These are phyloP conservation scores for Chloropsis cyanopogon DNA, from an alignment of 2,113 vertebrate species.

Conservation along the genomic window DNA sequence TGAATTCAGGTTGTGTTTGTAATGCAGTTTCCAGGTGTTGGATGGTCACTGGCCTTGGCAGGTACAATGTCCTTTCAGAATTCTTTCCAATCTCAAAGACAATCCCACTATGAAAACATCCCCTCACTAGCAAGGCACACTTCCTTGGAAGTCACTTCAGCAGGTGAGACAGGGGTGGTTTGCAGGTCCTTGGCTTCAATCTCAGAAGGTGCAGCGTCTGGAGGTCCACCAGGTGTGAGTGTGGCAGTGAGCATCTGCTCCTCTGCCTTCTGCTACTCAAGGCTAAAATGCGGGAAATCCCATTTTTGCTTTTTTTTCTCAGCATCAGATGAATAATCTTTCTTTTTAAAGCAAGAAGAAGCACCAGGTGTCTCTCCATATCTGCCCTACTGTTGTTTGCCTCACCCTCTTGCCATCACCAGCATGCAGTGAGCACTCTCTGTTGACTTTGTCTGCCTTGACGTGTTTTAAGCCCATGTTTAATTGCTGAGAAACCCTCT, in stretches of 20 bases:
- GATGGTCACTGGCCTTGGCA: background rate
- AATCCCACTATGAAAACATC: background rate
- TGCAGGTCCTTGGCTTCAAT: background rate
- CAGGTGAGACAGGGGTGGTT: background rate
- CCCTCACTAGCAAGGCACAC: background rate
- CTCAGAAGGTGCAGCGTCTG: background rate
- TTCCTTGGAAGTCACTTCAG: background rate
- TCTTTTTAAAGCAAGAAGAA: background rate
- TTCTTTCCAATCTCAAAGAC: background rate
- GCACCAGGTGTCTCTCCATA: background rate
- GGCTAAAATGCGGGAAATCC: background rate
- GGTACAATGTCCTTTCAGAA: background rate
- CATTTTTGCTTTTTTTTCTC: background rate
- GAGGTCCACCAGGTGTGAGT: background rate
- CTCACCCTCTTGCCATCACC: background rate
- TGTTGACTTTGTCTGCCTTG: background rate
- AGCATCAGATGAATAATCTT: background rate
- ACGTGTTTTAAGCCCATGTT: background rate
- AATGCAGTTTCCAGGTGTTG: background rate
- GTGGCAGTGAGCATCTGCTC: background rate
- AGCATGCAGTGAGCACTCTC: background rate
- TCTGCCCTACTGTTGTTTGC: background rate
- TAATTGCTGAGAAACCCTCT: constrained; percentile 3
- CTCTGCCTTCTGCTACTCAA: background rate
- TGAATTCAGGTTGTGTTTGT: background rate